Evolutionary conservation across 2,797 vertebrate genomes (phyloP).

Genomic region (Tapera naevia): DNA sequence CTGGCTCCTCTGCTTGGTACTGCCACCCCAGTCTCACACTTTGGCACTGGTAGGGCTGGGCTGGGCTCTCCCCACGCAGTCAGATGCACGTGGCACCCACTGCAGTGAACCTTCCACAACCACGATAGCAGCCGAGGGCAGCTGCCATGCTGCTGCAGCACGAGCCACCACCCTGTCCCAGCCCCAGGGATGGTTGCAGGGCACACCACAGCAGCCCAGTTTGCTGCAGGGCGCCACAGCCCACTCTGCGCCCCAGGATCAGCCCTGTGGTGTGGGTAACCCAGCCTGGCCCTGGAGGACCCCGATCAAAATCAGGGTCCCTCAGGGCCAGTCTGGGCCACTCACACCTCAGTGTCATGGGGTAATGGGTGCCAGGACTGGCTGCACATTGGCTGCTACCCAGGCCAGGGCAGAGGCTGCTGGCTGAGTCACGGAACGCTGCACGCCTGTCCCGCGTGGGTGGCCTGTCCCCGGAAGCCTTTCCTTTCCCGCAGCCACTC

Average conservation of each 20-base stretch:
- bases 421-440: neutral
- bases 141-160: neutral
- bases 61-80: rapidly evolving
- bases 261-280: neutral
- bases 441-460: neutral
- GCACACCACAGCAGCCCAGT: neutral
- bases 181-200: neutral
- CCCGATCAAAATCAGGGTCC: no score
- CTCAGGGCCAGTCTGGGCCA: no score
- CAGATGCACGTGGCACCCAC: neutral
- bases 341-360: no score
- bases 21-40: neutral
- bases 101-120: rapidly evolving
- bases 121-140: rapidly evolving
- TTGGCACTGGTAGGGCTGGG: rapidly evolving
- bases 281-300: neutral
- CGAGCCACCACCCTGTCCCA: rapidly evolving
- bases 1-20: neutral
- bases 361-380: rapidly evolving
- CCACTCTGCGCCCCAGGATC: neutral
- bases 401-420: neutral
- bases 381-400: neutral
- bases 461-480: constrained; percentile 47
- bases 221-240: rapidly evolving
- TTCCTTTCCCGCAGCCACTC: neutral